A percentile compares a stretch with the other conserved stretches of the same genome.
Evolutionary conservation across 2,113 vertebrate genomes (phyloP).

Genomic region (Scophthalmus maximus): DNA sequence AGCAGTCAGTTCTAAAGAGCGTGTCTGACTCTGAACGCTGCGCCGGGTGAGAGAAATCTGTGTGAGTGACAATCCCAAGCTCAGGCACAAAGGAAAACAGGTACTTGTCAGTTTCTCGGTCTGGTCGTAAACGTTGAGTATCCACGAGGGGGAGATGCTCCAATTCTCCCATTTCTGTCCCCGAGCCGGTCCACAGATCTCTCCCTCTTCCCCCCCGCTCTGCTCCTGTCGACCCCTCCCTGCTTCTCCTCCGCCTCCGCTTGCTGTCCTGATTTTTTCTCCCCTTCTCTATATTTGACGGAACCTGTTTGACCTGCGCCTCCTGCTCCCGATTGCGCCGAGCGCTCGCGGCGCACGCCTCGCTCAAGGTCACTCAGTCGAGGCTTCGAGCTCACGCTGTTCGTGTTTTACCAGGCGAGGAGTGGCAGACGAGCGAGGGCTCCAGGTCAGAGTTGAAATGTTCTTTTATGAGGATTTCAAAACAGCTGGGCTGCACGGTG

Average conservation of each 20-base stretch:
- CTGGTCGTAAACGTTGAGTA: constrained; percentile 56
- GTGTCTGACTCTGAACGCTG: constrained; percentile 16
- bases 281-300: constrained; percentile 38
- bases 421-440: constrained; percentile 4
- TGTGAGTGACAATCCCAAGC: constrained; percentile 24
- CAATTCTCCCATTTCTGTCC: constrained; percentile 74
- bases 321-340: constrained; percentile 35
- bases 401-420: constrained; percentile 16
- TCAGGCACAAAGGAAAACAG: constrained; percentile 13
- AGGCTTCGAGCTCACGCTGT: constrained; percentile 1
- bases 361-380: constrained; percentile 45
- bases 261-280: constrained; percentile 52
- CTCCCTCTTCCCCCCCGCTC: constrained; percentile 8
- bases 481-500: too few relatives aligned
- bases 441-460: constrained; percentile 6
- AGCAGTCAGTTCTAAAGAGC: too few relatives aligned
- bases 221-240: constrained; percentile 5
- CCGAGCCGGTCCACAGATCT: constrained; percentile 53
- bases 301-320: constrained; percentile 60
- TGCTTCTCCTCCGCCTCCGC: constrained; percentile 18
- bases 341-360: background rate
- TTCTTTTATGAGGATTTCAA: too few relatives aligned
- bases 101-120: background rate
- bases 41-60: constrained; percentile 20
- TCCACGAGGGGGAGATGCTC: constrained; percentile 70